phyloP scores from a whole-genome alignment of 2,888 invertebrate species.

The Amblyjoppa fuscipennis region DNA sequence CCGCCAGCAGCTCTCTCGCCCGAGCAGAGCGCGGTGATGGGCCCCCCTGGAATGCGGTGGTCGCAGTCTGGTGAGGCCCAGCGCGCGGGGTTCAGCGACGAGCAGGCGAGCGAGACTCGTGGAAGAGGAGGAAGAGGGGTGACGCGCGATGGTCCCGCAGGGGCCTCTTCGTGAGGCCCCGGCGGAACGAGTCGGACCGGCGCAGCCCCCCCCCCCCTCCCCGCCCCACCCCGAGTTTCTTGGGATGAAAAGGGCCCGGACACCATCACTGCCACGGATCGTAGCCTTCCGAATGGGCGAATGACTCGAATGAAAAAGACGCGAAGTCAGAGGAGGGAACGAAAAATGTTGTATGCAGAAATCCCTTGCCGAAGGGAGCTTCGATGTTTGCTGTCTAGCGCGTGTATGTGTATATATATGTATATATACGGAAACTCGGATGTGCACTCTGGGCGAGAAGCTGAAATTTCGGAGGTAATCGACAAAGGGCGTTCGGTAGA shows the following conservation, averaged over 20 bases:
- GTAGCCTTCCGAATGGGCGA: background rate
- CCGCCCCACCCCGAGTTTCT: background rate
- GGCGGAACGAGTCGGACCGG: constrained; percentile 85
- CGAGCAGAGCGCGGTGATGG: constrained; percentile 76
- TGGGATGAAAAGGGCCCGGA: constrained; percentile 60
- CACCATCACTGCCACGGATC: constrained; percentile 14
- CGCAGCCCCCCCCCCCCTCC: constrained; percentile 60
- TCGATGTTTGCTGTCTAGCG: constrained; percentile 70
- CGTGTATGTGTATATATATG: constrained; percentile 28
- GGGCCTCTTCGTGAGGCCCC: constrained; percentile 76
- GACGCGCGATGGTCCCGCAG: constrained; percentile 69
- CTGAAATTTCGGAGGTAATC: constrained; percentile 40
- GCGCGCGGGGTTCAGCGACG: constrained; percentile 62
- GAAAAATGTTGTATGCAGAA: constrained; percentile 79
- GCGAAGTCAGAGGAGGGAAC: constrained; percentile 52
- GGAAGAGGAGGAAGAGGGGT: constrained; percentile 38
- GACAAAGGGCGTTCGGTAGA: background rate
- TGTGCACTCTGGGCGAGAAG: constrained; percentile 53
- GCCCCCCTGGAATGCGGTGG: constrained; percentile 85
- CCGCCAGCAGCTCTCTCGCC: constrained; percentile 74
- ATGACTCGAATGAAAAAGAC: constrained; percentile 46
- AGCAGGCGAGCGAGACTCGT: constrained; percentile 48
- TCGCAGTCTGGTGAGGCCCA: constrained; percentile 74
- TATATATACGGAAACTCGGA: constrained; percentile 69
- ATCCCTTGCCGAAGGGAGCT: constrained; percentile 77